Evolutionary conservation across 2,113 vertebrate genomes (phyloP), one percentile per base, ranked within the genome.

Genomic region (Oryzias woworae): DNA sequence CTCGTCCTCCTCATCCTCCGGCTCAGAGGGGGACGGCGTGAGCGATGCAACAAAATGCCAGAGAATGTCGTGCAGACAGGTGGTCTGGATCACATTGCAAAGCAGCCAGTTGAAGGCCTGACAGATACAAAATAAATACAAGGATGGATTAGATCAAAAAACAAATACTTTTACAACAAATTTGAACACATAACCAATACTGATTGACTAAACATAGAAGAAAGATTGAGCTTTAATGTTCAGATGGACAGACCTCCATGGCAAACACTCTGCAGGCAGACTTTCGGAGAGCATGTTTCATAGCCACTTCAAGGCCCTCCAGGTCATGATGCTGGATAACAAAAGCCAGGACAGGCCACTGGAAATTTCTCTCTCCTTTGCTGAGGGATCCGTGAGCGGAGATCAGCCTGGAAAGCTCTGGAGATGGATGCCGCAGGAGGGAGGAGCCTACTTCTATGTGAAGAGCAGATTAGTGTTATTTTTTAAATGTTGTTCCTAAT

Each of bases 21-120:
- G 94, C 74, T 99, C 97, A 71, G 92, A 87, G 31, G 96, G 97
- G 17, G 96, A 95, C 47, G 97, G 97, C 7, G 96, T 99, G 28
- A 99, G 89, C 52, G 97, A 98, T 48, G 97, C 96, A 85, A 99
- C 97, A 87, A 99, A 99, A 86, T 99, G 96, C 97, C 97, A 99
- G 0, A 99, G 92, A 71, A 99, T 97, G 84, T 99, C 97, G 77
- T 99, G 97, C 65, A 99, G 94, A 43, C 95, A 98, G 17, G 96
- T 98, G 65, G 97, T 99, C 59, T 99, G 97, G 85, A 98, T 98
- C 78, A 99, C 97, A 16, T 98, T 99, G 82, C 97, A 99, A 47
- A 99, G 93, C 59, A 99, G 94, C 97, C 97, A 99, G 83, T 99
- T 99, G 89, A 99, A 99, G 17, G 97, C 97, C 97, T 99, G 68